phyloP scores from a whole-genome alignment of 2,113 vertebrate genomes.

The Panthera tigris region DNA sequence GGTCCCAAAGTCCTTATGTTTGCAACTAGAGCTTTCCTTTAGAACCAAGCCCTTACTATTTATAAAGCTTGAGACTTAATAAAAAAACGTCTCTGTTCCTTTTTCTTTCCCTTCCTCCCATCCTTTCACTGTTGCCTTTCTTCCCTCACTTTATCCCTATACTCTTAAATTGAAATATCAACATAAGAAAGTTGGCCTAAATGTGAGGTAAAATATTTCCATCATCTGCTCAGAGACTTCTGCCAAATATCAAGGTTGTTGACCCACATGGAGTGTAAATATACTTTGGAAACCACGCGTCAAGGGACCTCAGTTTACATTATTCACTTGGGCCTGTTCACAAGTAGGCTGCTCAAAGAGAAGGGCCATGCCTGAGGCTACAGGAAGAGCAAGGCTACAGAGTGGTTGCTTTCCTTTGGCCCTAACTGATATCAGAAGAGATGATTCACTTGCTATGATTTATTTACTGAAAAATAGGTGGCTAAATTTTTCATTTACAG shows the following conservation, averaged over 20 bases:
- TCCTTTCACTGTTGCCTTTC: background rate
- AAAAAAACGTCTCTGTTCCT: background rate
- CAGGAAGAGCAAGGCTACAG: background rate
- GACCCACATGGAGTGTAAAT: slow-evolving; percentile 70
- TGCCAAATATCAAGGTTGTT: slow-evolving; percentile 73
- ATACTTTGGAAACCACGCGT: slow-evolving; percentile 69
- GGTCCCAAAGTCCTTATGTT: slow-evolving; percentile 37
- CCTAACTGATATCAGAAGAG: background rate
- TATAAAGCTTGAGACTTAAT: slow-evolving; percentile 10
- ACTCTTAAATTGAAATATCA: slow-evolving; percentile 53
- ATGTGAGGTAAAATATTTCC: slow-evolving; percentile 70
- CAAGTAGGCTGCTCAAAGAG: background rate
- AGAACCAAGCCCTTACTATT: slow-evolving; percentile 4
- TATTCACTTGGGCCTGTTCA: slow-evolving; percentile 39
- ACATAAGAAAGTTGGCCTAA: slow-evolving; percentile 51
- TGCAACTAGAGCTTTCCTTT: background rate
- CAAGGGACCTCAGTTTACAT: slow-evolving; percentile 33
- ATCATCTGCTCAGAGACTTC: slow-evolving; percentile 63
- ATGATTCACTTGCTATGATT: background rate
- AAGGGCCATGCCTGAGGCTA: background rate
- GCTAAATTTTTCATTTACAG: background rate
- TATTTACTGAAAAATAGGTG: slow-evolving; percentile 17
- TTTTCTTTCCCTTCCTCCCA: background rate
- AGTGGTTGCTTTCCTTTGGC: background rate
- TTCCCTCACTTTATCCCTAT: background rate